Evolutionary conservation across 2,888 invertebrate genomes (phyloP).

Genomic region (Druceiella hillmani): DNA sequence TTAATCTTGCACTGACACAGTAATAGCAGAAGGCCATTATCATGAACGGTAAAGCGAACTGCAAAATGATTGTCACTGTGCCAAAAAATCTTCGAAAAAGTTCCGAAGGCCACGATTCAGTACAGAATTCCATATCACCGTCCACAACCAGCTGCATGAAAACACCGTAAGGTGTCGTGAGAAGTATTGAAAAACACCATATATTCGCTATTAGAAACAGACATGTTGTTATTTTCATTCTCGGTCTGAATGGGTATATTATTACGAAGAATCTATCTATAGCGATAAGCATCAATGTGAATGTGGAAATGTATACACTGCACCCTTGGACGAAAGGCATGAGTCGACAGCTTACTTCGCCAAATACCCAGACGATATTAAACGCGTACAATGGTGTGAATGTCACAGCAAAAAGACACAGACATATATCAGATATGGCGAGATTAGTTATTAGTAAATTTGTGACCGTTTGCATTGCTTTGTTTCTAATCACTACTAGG

Average conservation of each 20-base stretch:
- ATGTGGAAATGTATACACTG: conserved; percentile 95
- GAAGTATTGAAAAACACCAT: conserved; percentile 83
- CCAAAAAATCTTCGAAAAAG: conserved; percentile 76
- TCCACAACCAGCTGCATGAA: conserved; percentile 59
- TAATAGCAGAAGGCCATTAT: conserved; percentile 94
- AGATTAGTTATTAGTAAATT: conserved; percentile 96
- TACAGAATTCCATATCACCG: conserved; percentile 58
- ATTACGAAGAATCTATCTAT: conserved; percentile 97
- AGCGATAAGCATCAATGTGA: conserved; percentile 95
- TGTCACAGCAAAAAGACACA: conserved; percentile 91
- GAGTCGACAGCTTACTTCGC: conserved; percentile 83
- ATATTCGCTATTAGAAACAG: conserved; percentile 80
- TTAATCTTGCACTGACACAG: conserved; percentile 83
- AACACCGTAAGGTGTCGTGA: conserved; percentile 88
- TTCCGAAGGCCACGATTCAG: conserved; percentile 88
- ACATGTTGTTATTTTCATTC: conserved; percentile 87
- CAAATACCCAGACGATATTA: conserved; percentile 90
- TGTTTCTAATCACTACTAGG: conserved; percentile 88
- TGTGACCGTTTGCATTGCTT: conserved; percentile 96
- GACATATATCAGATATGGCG: conserved; percentile 89
- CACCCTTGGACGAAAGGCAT: conserved; percentile 93
- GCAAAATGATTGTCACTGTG: conserved; percentile 79
- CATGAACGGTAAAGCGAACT: conserved; percentile 91
- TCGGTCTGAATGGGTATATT: conserved; percentile 89
- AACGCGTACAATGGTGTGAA: conserved; percentile 96